Evolutionary conservation across 2,797 vertebrate genomes (phyloP).

Genomic region (Carcharodon carcharias): DNA sequence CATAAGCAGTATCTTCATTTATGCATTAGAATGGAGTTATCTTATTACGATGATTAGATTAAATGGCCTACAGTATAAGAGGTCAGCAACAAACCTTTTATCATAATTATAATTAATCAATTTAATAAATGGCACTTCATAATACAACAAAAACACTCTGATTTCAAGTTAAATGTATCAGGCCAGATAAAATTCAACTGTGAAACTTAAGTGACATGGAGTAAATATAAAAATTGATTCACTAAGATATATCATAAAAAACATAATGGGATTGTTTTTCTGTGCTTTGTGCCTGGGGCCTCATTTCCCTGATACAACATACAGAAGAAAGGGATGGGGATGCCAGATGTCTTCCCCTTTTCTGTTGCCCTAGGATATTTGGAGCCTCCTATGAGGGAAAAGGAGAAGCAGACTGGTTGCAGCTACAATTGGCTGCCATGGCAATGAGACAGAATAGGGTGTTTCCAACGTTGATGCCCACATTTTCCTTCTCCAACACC

Average conservation of each 20-base stretch:
- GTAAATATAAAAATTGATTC: background rate
- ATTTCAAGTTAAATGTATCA: background rate
- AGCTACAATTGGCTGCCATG: background rate
- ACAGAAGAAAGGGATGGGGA: background rate
- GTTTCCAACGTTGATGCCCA: background rate
- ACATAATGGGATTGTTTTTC: background rate
- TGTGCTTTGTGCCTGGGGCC: background rate
- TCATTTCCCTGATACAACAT: background rate
- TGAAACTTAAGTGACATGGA: background rate
- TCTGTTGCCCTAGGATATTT: background rate
- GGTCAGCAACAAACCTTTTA: background rate
- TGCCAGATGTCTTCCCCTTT: background rate
- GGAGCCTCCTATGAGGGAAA: background rate
- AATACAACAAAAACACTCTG: background rate
- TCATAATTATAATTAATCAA: constrained; percentile 5
- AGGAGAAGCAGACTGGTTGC: background rate
- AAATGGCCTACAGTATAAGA: background rate
- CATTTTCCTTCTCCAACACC: background rate
- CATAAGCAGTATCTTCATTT: background rate
- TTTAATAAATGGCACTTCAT: background rate
- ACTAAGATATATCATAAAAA: background rate
- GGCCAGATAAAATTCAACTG: background rate
- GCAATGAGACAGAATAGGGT: background rate
- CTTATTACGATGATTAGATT: background rate
- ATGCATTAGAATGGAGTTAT: background rate